Percentiles rank a stretch among this genome's conserved stretches.
phyloP scores from a whole-genome alignment of 2,113 vertebrate genomes.

The Suricata suricatta region DNA sequence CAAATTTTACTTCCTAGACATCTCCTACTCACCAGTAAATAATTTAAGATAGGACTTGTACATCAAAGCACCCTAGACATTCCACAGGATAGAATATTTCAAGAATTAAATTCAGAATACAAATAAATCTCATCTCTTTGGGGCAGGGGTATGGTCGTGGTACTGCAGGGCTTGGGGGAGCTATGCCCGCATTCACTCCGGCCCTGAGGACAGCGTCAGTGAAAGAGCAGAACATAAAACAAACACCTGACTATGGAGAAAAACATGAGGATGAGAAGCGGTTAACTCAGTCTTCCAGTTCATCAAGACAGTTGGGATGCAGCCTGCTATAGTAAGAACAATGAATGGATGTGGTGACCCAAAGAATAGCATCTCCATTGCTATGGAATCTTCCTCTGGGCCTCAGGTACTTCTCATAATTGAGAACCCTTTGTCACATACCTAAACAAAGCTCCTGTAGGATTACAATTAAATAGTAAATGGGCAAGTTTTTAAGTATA shows the following conservation, averaged over 20 bases:
- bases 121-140: background rate
- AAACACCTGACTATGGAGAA: background rate
- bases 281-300: background rate
- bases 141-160: background rate
- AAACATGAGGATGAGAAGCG: background rate
- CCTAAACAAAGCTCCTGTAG: background rate
- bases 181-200: background rate
- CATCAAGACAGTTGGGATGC: background rate
- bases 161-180: background rate
- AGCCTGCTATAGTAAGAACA: background rate
- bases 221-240: slow-evolving; percentile 33
- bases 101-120: slow-evolving; percentile 23
- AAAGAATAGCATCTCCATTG: background rate
- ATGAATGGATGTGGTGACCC: background rate
- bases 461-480: background rate
- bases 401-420: background rate
- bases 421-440: background rate
- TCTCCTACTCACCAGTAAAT: slow-evolving; percentile 29
- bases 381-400: background rate
- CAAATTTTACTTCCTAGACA: background rate
- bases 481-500: background rate
- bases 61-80: background rate
- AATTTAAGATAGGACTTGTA: background rate
- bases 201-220: background rate
- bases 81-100: background rate